phyloP scores from a whole-genome alignment of 1,140 invertebrate genomes.

The Bicyclus anynana region DNA sequence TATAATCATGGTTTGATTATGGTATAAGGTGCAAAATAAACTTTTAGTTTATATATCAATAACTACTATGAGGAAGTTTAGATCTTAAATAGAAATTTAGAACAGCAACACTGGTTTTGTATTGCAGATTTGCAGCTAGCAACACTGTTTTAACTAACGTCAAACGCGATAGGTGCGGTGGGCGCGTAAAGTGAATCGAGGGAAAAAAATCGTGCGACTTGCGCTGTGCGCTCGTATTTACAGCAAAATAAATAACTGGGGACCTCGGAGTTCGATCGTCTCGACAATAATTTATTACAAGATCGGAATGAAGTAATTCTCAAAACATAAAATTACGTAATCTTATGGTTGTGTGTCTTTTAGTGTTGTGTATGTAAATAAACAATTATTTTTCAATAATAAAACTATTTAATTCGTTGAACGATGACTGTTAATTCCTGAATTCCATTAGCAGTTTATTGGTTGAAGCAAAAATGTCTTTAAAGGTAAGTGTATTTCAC shows the following conservation, averaged over 20 bases:
- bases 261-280: slow-evolving; percentile 16
- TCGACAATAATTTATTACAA: slow-evolving; percentile 24
- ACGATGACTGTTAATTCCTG: slow-evolving; percentile 38
- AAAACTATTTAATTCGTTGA: slow-evolving; percentile 25
- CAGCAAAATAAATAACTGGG: slow-evolving; percentile 22
- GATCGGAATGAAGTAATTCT: slow-evolving; percentile 11
- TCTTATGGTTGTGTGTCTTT: background rate
- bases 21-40: too few relatives aligned
- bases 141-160: too few relatives aligned
- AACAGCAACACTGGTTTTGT: too few relatives aligned
- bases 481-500: slow-evolving; percentile 40
- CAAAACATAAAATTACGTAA: slow-evolving; percentile 24
- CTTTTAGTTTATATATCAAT: too few relatives aligned
- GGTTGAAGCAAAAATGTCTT: slow-evolving; percentile 44
- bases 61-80: too few relatives aligned
- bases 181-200: slow-evolving; percentile 13
- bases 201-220: slow-evolving; percentile 28
- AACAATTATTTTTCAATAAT: slow-evolving; percentile 30
- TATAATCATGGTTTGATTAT: too few relatives aligned
- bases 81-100: too few relatives aligned
- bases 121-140: too few relatives aligned
- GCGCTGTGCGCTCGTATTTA: slow-evolving; percentile 20
- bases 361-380: slow-evolving; percentile 13
- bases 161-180: background rate
- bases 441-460: slow-evolving; percentile 30